These are phyloP conservation scores for Ataeniobius toweri DNA, from an alignment of 2,797 vertebrate species.

Conservation along the genomic window DNA sequence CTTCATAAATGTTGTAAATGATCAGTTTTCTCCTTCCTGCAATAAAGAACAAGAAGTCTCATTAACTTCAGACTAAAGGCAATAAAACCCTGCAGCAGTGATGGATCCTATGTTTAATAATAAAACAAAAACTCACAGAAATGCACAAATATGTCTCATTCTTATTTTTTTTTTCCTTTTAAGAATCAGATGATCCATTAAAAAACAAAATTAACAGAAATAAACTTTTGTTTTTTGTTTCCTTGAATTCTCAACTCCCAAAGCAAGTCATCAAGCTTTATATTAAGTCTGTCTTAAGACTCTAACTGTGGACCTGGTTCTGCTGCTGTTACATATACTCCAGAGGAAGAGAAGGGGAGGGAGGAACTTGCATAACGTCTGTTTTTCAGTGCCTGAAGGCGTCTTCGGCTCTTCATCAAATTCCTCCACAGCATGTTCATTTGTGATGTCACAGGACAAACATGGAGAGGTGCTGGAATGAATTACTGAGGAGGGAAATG, in stretches of 20 bases:
- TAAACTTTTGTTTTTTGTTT: not conserved
- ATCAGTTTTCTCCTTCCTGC: slow-evolving; percentile 1
- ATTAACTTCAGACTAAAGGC: slow-evolving; percentile 12
- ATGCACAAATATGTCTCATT: slow-evolving; percentile 10
- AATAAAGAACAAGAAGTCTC: slow-evolving; percentile 49
- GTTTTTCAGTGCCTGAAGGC: slow-evolving; percentile 3
- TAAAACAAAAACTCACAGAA: slow-evolving; percentile 10
- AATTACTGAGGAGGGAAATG: not conserved
- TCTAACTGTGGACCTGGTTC: not conserved
- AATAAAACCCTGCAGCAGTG: slow-evolving; percentile 27
- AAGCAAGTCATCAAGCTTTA: not conserved
- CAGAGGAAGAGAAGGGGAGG: not conserved
- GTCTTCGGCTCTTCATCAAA: slow-evolving; percentile 20
- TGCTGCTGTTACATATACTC: slow-evolving; percentile 13
- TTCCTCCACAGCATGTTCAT: slow-evolving; percentile 27
- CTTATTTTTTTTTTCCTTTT: not conserved
- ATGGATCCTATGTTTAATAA: slow-evolving; percentile 5
- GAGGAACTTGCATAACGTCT: not conserved
- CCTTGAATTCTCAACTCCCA: not conserved
- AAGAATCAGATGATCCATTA: slow-evolving; percentile 2
- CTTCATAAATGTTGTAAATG: not conserved
- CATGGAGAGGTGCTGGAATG: not conserved
- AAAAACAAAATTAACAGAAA: not conserved
- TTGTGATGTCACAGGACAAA: slow-evolving; percentile 19
- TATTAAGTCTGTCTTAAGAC: not conserved